Conservation (phyloP, 1,140 invertebrate species). For the Pseudomyrmex flavicornis region DNA sequence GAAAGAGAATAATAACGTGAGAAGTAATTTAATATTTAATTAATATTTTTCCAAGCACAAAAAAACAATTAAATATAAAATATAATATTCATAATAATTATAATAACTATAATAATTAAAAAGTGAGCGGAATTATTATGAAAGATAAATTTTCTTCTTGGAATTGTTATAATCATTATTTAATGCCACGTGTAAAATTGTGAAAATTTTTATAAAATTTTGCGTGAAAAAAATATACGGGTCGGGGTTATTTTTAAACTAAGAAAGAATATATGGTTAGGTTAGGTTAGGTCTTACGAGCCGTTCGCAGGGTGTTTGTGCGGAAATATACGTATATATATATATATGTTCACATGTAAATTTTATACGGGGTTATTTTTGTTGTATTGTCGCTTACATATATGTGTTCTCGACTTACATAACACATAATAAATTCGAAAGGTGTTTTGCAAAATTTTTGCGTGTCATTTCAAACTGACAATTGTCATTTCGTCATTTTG, state of each 20-base stretch:
- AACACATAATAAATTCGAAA: slow-evolving; percentile 7
- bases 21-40: neutral
- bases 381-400: neutral
- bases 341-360: no score
- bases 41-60: neutral
- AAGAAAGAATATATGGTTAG: no score
- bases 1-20: neutral
- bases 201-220: neutral
- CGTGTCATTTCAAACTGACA: no score
- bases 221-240: neutral
- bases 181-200: neutral
- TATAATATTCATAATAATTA: slow-evolving; percentile 5
- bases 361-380: no score
- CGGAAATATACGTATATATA: no score
- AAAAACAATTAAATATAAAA: neutral
- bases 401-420: no score
- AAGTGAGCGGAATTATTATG: slow-evolving; percentile 1
- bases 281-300: no score
- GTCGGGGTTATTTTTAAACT: no score
- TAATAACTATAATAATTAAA: neutral
- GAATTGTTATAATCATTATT: neutral
- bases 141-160: neutral
- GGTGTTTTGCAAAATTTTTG: neutral
- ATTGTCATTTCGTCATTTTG: no score
- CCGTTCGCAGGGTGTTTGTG: no score